phyloP scores from a whole-genome alignment of 2,888 invertebrate genomes.

The Epicampocera succincta region DNA sequence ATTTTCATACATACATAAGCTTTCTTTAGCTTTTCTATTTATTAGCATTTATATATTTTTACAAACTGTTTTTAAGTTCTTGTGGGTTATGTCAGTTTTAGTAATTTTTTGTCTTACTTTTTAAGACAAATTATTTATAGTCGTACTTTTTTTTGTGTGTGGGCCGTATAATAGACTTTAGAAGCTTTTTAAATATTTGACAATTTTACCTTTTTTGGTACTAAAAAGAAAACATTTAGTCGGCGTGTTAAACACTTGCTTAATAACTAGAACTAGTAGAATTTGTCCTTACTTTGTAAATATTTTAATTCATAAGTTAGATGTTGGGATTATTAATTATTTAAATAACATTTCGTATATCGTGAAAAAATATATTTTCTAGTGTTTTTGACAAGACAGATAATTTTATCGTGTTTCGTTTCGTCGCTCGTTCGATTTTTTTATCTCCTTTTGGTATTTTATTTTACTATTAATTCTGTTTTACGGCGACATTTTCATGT shows the following conservation, averaged over 20 bases:
- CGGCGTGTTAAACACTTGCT: slow-evolving; percentile 27
- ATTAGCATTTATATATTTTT: slow-evolving; percentile 2
- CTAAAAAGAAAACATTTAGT: slow-evolving; percentile 53
- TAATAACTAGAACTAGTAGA: neutral
- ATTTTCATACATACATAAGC: slow-evolving; percentile 17
- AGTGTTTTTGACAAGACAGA: slow-evolving; percentile 65
- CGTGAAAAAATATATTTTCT: slow-evolving; percentile 52
- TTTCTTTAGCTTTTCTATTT: slow-evolving; percentile 17
- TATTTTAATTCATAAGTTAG: neutral
- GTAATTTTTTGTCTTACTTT: slow-evolving; percentile 33
- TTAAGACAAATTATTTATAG: slow-evolving; percentile 1
- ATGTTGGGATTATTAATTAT: neutral
- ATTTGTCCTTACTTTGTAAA: neutral
- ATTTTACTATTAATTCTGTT: slow-evolving; percentile 30
- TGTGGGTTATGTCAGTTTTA: slow-evolving; percentile 7
- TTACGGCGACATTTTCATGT: slow-evolving; percentile 48
- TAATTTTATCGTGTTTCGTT: slow-evolving; percentile 71
- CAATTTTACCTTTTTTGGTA: slow-evolving; percentile 50
- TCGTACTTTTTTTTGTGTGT: slow-evolving; percentile 39
- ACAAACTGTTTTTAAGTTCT: neutral
- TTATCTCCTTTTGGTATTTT: slow-evolving; percentile 45
- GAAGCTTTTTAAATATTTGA: slow-evolving; percentile 26
- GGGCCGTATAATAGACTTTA: slow-evolving; percentile 39
- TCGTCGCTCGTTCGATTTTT: slow-evolving; percentile 71
- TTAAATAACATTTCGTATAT: slow-evolving; percentile 17